Evolutionary conservation across 1,140 invertebrate genomes (phyloP).

Genomic region (Anagrus nilaparvatae): DNA sequence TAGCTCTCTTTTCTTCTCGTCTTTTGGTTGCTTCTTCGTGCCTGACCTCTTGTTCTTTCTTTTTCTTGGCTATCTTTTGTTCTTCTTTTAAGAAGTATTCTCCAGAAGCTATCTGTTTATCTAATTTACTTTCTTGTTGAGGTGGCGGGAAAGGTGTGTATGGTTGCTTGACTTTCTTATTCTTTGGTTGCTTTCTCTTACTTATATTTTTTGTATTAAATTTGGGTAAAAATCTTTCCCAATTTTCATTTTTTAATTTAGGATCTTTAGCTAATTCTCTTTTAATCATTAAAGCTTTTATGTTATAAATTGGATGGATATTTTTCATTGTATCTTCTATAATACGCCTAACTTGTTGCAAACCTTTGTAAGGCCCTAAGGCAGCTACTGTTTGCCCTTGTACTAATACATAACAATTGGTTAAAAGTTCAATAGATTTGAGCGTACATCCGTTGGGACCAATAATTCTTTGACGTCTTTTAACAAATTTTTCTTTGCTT

Average conservation of each 20-base stretch:
- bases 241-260: conserved; percentile 85
- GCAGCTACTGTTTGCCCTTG: conserved; percentile 97
- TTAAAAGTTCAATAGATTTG: conserved; percentile 96
- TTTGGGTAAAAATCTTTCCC: conserved; percentile 95
- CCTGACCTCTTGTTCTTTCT: conserved; percentile 66
- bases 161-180: conserved; percentile 76
- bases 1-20: conserved; percentile 63
- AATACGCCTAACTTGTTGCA: conserved; percentile 85
- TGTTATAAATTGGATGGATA: conserved; percentile 98
- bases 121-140: conserved; percentile 86
- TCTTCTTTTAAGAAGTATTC: conserved; percentile 92
- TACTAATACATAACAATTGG: conserved; percentile 93
- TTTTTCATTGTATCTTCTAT: conserved; percentile 98
- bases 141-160: conserved; percentile 98
- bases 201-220: conserved; percentile 87
- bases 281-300: conserved; percentile 98
- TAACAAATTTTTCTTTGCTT: conserved; percentile 94
- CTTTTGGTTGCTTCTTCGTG: conserved; percentile 58
- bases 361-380: conserved; percentile 88
- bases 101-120: conserved; percentile 86
- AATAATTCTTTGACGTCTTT: conserved; percentile 87
- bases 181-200: conserved; percentile 78
- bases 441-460: conserved; percentile 95
- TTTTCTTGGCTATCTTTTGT: conserved; percentile 62
- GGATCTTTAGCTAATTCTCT: conserved; percentile 88